Base-by-base conservation (phyloP, 2,797 vertebrate species). In the Bufotes viridis region DNA sequence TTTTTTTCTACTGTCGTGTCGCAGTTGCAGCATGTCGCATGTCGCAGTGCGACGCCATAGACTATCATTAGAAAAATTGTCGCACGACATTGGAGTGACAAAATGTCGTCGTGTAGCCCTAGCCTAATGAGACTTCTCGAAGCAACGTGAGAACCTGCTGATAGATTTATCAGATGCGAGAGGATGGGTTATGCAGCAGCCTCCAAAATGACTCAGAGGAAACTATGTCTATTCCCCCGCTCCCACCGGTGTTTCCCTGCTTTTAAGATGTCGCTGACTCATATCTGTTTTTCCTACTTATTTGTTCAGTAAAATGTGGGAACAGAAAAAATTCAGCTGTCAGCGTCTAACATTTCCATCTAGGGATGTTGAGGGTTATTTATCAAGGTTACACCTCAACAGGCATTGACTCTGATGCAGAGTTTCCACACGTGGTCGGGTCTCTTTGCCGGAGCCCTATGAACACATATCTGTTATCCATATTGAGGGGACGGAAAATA, bases 191-290 rank as follows among this genome's bases (percentile, higher is more conserved):
- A 65, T 82, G 75, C 67, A 17, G 2, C 42, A 17, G 65, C 26
- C 78, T 79, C 75, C 29, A 29, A 58, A 51, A 57, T 88, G 87
- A 88, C 87, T 88, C 87, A 88, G 53, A 80, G 87, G 82, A 88
- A 88, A 75, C n/a, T 51, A 24, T 57, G 80, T 83, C 81, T 83
- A 29, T 49, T 69, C 81, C 69, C 22, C 34, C 22, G 51, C 65
- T 84, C 87, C 87, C 87, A 13, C 65, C 11, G 65, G 51, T 34
- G 10, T 88, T 80, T 74, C 34, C 82, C 82, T 76, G 61, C 80
- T 85, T 85, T 74, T 84, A 79, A 72, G 74, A 83, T 60, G 53
- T 7, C 13, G 63, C 14, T 84, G 87, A 88, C 65, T 80, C 82
- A 84, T 24, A 5, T 55, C 57, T 65, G 65, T 55, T 24, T 76